Evolutionary conservation across 2,797 vertebrate species (phyloP).

Genomic region (Schizothorax lantsangensis): DNA sequence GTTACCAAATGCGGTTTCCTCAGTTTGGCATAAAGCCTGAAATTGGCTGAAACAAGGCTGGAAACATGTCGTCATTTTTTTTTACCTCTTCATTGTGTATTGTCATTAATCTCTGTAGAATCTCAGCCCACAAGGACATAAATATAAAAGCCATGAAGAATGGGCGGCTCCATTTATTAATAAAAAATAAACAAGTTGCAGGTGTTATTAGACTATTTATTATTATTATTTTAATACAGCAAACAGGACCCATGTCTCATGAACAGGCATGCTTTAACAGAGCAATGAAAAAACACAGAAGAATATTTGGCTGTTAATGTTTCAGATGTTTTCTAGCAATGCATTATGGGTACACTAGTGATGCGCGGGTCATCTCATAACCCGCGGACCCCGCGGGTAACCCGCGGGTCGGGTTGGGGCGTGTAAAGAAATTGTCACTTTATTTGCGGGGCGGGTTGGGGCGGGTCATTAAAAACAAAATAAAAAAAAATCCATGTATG

Average conservation of each 20-base stretch:
- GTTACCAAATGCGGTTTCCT: slow-evolving; percentile 13
- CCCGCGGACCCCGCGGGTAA: no score
- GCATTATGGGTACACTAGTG: background rate
- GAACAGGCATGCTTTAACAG: slow-evolving; percentile 34
- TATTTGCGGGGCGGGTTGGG: no score
- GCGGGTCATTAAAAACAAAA: no score
- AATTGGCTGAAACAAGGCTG: background rate
- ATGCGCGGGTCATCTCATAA: no score
- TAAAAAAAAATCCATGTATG: no score
- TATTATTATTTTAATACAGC: slow-evolving; percentile 24
- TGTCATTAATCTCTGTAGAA: slow-evolving; percentile 1
- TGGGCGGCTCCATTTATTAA: background rate
- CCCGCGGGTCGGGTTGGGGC: no score
- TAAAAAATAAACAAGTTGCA: slow-evolving; percentile 31
- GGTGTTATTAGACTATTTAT: slow-evolving; percentile 21
- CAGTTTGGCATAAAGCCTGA: background rate
- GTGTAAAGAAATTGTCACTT: no score
- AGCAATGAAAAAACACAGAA: slow-evolving; percentile 45
- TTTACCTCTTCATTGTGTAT: background rate
- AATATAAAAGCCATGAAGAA: background rate
- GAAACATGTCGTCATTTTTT: slow-evolving; percentile 21
- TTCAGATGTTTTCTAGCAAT: background rate
- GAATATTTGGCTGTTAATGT: background rate
- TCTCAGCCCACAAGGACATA: slow-evolving; percentile 12
- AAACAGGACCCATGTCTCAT: slow-evolving; percentile 31